phyloP scores from a whole-genome alignment of 2,113 vertebrate genomes.

The Cololabis saira region DNA sequence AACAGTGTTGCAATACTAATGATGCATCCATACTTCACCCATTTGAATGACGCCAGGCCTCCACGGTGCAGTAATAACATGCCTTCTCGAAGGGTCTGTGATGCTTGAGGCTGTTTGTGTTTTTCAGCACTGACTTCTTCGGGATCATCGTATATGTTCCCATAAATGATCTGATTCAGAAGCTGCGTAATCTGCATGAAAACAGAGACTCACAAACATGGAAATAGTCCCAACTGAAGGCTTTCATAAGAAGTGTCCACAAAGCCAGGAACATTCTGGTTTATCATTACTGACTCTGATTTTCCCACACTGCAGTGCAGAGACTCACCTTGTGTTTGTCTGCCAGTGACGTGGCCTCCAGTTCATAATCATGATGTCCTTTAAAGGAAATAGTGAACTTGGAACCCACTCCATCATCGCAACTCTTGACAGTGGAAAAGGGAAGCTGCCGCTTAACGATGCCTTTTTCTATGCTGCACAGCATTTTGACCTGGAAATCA shows the following conservation, averaged over 20 bases:
- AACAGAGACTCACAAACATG: not conserved
- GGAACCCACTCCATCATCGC: slow-evolving; percentile 74
- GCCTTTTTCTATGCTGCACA: slow-evolving; percentile 87
- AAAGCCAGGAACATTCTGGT: not conserved
- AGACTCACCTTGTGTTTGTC: slow-evolving; percentile 80
- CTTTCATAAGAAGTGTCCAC: not conserved
- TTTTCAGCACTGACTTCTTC: slow-evolving; percentile 27
- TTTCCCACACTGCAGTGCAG: not conserved
- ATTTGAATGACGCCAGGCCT: slow-evolving; percentile 73
- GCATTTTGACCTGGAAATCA: slow-evolving; percentile 81
- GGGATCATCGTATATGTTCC: slow-evolving; percentile 70
- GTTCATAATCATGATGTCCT: slow-evolving; percentile 78
- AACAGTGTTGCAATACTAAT: not conserved
- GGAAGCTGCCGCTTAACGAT: slow-evolving; percentile 82
- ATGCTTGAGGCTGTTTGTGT: slow-evolving; percentile 19
- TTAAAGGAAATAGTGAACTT: slow-evolving; percentile 79
- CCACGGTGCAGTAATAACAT: slow-evolving; percentile 76
- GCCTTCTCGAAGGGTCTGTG: slow-evolving; percentile 72
- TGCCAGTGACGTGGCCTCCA: slow-evolving; percentile 79
- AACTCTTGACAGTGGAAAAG: slow-evolving; percentile 81
- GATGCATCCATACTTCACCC: slow-evolving; percentile 78
- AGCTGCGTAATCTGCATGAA: slow-evolving; percentile 79
- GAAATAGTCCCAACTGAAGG: not conserved
- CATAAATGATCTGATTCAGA: slow-evolving; percentile 81
- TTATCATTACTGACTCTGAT: not conserved